These are phyloP conservation scores for Lepilemur ruficaudatus DNA, from an alignment of 2,797 vertebrate species.

Conservation along the genomic window DNA sequence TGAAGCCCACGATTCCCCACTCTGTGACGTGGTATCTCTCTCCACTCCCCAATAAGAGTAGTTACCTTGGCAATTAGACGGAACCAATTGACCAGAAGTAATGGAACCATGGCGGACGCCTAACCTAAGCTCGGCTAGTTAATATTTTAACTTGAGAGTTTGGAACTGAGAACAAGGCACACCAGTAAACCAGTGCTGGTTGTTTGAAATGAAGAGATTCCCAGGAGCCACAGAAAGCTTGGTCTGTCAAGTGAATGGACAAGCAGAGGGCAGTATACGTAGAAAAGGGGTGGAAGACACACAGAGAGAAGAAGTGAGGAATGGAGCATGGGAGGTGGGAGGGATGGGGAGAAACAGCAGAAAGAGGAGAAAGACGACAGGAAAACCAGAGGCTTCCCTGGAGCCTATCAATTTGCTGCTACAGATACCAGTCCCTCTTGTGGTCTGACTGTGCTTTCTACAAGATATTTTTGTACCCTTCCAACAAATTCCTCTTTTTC, in stretches of 20 bases:
- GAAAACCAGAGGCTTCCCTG: neutral
- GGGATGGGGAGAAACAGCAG: neutral
- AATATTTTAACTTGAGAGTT: neutral
- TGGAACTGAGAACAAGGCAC: neutral
- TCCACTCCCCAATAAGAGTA: neutral
- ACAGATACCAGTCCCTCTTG: neutral
- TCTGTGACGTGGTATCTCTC: neutral
- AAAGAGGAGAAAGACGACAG: neutral
- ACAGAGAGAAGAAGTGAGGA: neutral
- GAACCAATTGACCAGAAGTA: neutral
- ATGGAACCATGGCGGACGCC: neutral
- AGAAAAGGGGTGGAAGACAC: neutral
- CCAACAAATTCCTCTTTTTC: neutral
- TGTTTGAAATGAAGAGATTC: neutral
- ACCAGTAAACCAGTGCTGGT: neutral
- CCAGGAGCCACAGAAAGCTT: too few species aligned
- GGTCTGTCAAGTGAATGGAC: too few species aligned
- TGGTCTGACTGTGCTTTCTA: neutral
- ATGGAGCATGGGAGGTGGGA: neutral
- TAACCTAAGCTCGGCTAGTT: neutral
- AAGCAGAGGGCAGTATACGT: neutral
- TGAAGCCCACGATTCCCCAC: neutral
- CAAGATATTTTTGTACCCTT: neutral
- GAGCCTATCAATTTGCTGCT: neutral
- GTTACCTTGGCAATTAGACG: neutral